Conservation (phyloP, 2,797 vertebrate genomes). For the Corythornis leucogaster region DNA sequence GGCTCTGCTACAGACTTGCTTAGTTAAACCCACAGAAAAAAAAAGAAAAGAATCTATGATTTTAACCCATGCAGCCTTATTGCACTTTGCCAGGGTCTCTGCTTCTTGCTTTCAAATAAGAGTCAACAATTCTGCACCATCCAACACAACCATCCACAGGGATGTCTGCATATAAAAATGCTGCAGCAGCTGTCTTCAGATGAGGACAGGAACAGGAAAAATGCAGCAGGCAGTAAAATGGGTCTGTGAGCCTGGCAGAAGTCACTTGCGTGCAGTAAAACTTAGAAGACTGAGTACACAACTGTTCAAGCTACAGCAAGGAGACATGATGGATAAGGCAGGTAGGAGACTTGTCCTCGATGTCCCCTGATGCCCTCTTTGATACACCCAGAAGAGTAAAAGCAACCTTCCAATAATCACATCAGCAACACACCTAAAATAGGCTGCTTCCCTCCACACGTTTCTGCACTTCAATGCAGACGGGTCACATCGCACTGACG, state of each 20-base stretch:
- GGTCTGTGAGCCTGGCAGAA: neutral
- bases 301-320: neutral
- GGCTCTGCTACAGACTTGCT: neutral
- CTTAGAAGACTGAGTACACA: fast-evolving
- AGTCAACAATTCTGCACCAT: neutral
- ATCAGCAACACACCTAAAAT: neutral
- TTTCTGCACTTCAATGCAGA: neutral
- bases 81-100: neutral
- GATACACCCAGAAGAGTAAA: neutral
- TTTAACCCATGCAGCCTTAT: neutral
- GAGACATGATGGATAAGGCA: neutral
- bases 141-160: neutral
- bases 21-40: neutral
- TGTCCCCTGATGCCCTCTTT: neutral
- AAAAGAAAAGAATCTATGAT: too few relatives aligned
- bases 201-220: neutral
- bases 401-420: neutral
- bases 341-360: neutral
- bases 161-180: neutral
- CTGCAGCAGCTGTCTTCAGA: neutral
- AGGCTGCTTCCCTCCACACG: neutral
- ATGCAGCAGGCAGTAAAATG: neutral
- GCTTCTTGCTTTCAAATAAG: neutral
- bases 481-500: fast-evolving
- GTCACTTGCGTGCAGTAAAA: neutral